Evolutionary conservation across 1,140 invertebrate species (phyloP), one percentile per base, ranked within the genome.

Genomic region (Helicoverpa zea): DNA sequence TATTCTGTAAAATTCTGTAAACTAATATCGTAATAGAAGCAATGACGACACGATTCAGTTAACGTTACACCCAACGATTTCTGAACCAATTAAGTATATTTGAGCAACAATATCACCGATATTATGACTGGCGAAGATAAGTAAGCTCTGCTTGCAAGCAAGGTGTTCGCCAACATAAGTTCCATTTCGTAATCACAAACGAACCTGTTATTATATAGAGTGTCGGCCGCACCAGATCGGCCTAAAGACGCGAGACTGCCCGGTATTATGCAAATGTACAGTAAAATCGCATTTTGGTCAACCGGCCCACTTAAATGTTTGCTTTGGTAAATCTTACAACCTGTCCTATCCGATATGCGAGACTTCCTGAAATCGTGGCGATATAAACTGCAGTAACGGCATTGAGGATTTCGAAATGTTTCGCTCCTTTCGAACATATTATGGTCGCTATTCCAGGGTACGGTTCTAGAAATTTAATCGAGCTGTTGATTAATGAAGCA

Each of bases 251-350:
- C 52, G 63, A 68, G 47, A 73, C 35, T 47, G 80, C 54, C 80
- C 77, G 83, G 59, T 82, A 81, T 91, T 91, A 84, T 88, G 88
- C 86, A 88, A 90, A 88, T 84, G 51, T 61, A 70, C 73, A 79
- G 81, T 87, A 85, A 91, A 89, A 84, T 88, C 84, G 86, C 56
- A 80, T 82, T 85, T 82, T 82, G 63, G 80, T 83, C 87, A 88
- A 86, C 81, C 86, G 82, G 84, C 66, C 11, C 61, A 61, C 16
- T 58, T 81, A 14, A 64, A 72, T 78, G 83, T 88, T 88, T 84
- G 85, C 82, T 84, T 86, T 84, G 84, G 70, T 83, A 83, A 86
- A 87, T 82, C 83, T 66, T 54, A 58, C 66, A 68, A 83, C 84
- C 80, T 82, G 80, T 84, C 73, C 83, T 70, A 82, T 80, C 75